These are phyloP conservation scores for Aphelocoma coerulescens DNA, from an alignment of 2,113 vertebrate genomes.

Conservation along the genomic window DNA sequence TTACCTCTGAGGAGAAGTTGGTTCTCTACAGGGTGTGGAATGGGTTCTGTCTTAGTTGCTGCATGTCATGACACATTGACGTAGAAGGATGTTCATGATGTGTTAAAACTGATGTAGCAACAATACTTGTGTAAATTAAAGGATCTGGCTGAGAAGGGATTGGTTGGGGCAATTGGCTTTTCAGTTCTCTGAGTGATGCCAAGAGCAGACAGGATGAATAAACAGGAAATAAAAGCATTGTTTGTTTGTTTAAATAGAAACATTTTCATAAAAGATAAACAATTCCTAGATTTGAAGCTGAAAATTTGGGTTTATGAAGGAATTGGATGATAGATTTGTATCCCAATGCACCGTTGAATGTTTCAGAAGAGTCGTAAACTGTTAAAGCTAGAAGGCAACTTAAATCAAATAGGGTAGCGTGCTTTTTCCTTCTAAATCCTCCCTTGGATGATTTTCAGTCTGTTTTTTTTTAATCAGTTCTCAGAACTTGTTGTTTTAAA, in stretches of 20 bases:
- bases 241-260: not conserved
- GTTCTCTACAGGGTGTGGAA: not conserved
- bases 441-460: not conserved
- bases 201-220: not conserved
- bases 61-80: accelerated
- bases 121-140: not conserved
- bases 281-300: not conserved
- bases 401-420: not conserved
- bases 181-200: not conserved
- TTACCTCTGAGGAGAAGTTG: not conserved
- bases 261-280: not conserved
- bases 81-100: not conserved
- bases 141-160: not conserved
- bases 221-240: not conserved
- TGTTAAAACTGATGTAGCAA: not conserved
- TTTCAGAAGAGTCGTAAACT: not conserved
- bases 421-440: not conserved
- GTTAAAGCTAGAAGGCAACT: not conserved
- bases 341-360: not conserved
- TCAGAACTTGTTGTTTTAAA: not conserved
- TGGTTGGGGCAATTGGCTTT: not conserved
- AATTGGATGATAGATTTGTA: not conserved
- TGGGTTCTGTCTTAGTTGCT: not conserved
- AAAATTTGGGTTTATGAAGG: not conserved
- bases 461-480: not conserved